Conservation (phyloP, 2,888 invertebrate species). For the Cryptus armator region DNA sequence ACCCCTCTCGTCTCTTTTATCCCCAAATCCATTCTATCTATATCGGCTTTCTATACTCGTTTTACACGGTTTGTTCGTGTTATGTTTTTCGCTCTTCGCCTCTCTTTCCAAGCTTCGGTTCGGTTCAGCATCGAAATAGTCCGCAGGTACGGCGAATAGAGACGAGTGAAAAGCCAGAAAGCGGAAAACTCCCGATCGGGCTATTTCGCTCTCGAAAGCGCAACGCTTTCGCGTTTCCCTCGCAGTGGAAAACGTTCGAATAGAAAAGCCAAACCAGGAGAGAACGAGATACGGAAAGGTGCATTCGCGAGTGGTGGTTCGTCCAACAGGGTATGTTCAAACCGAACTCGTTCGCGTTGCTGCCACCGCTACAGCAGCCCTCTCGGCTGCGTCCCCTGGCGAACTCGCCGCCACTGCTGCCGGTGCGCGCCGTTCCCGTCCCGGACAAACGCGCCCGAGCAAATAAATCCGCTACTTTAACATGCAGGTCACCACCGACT, state of each 20-base stretch:
- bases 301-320: constrained; percentile 16
- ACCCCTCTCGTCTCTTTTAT: neutral
- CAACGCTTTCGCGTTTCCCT: constrained; percentile 16
- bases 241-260: neutral
- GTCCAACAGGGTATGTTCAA: constrained; percentile 61
- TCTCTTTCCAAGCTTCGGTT: neutral
- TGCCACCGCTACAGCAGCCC: constrained; percentile 13
- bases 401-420: constrained; percentile 66
- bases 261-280: constrained; percentile 47
- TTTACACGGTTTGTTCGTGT: constrained; percentile 43
- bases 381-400: constrained; percentile 65
- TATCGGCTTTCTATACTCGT: constrained; percentile 21
- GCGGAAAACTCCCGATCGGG: constrained; percentile 22
- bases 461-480: constrained; percentile 84
- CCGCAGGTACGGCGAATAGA: neutral
- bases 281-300: neutral
- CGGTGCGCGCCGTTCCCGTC: constrained; percentile 67
- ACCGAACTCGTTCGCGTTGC: constrained; percentile 25
- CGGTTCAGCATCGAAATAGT: neutral
- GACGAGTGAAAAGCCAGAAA: neutral
- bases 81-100: neutral
- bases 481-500: constrained; percentile 84
- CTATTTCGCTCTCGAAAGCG: neutral
- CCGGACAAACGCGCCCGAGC: constrained; percentile 76
- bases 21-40: neutral